Conservation (phyloP, 92 coral and sea anemone species). For the Zoanthus gigantus region DNA sequence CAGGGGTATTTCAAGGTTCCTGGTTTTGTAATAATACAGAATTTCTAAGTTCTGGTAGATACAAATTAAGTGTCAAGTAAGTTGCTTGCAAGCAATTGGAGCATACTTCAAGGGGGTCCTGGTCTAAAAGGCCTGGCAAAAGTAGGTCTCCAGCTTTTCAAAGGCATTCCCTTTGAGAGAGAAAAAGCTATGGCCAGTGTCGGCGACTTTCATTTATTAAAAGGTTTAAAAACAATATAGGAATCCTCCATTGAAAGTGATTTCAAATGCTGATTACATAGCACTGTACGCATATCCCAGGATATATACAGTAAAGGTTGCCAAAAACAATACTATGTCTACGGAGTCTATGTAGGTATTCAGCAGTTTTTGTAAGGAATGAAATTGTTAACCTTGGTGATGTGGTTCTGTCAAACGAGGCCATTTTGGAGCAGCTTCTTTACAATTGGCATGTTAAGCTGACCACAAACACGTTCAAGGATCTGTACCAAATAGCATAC, state of each 20-base stretch:
- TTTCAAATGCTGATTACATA: constrained; percentile 41
- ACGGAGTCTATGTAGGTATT: constrained; percentile 60
- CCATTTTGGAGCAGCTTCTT: constrained; percentile 50
- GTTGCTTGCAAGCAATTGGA: constrained; percentile 49
- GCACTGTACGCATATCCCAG: constrained; percentile 64
- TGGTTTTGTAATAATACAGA: constrained; percentile 66
- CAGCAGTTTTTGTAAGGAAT: constrained; percentile 65
- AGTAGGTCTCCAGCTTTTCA: constrained; percentile 46
- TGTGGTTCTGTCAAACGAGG: constrained; percentile 27
- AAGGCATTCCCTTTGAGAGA: constrained; percentile 12
- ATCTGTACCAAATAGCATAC: constrained; percentile 38
- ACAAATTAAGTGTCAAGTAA: constrained; percentile 59
- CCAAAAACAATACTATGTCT: constrained; percentile 53
- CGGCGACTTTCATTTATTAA: constrained; percentile 52
- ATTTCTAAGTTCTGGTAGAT: constrained; percentile 44
- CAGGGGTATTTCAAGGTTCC: constrained; percentile 52
- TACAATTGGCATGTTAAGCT: constrained; percentile 46
- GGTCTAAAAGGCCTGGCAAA: constrained; percentile 65
- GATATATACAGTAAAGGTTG: constrained; percentile 44
- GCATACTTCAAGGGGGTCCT: constrained; percentile 61
- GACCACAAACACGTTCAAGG: constrained; percentile 40
- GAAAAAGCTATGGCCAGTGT: constrained; percentile 43
- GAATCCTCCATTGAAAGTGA: constrained; percentile 8
- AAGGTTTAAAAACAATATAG: constrained; percentile 17
- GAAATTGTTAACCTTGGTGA: constrained; percentile 65